phyloP scores from a whole-genome alignment of 2,113 vertebrate species.

The Grammomys dolichurus region DNA sequence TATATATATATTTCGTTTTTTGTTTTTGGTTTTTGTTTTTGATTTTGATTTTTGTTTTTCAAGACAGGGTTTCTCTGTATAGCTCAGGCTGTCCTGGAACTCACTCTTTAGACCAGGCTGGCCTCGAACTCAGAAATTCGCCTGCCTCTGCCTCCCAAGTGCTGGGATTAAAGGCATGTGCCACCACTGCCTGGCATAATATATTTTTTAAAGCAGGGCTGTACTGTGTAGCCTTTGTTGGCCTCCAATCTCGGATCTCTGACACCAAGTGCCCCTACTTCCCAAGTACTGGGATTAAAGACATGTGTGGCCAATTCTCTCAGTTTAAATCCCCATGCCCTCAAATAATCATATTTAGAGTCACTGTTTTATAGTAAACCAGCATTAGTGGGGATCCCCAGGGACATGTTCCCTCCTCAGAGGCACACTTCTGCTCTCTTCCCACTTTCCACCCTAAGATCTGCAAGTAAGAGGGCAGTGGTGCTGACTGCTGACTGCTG shows the following conservation, averaged over 20 bases:
- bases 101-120: too few relatives aligned
- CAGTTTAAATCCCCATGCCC: neutral
- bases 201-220: neutral
- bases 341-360: neutral
- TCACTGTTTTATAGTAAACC: slow-evolving; percentile 3
- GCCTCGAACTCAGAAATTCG: too few relatives aligned
- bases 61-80: too few relatives aligned
- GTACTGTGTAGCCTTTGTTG: neutral
- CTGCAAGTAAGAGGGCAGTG: slow-evolving; percentile 19
- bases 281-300: neutral
- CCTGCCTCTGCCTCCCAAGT: too few relatives aligned
- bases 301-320: neutral
- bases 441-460: neutral
- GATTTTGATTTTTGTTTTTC: too few relatives aligned
- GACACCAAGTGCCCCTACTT: neutral
- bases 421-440: neutral
- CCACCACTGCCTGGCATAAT: too few relatives aligned
- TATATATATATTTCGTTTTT: too few relatives aligned
- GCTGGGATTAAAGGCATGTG: neutral
- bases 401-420: slow-evolving; percentile 15
- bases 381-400: slow-evolving; percentile 33
- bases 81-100: too few relatives aligned
- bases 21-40: too few relatives aligned
- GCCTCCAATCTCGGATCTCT: neutral
- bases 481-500: neutral